Evolutionary conservation across 2,113 vertebrate genomes (phyloP), one percentile per base, ranked within the genome.

Genomic region (Lanius collurio): DNA sequence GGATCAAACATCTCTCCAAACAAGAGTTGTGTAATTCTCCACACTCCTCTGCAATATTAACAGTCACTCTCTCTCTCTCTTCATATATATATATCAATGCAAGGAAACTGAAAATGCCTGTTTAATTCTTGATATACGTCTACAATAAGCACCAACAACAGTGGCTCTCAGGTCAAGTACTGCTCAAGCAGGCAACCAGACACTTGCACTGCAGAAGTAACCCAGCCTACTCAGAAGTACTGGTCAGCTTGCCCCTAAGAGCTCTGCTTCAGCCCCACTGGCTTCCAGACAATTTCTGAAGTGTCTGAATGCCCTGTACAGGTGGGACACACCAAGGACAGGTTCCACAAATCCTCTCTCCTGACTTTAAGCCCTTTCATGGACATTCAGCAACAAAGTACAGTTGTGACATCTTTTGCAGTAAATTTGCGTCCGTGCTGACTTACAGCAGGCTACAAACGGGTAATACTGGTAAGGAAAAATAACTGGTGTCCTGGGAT

Each of bases 361-460:
- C 28, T 21, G 15, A 23, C 55, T 74, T n/a, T 26, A 65, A 69
- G n/a, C 20, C 60, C n/a, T 53, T 12, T 69, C 67, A 35, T 14
- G 28, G 64, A 18, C 10, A 7, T 6, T 37, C 4, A 57, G 47
- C 22, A 44, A 11, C 73, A 9, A 16, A 31, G 20, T 2, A 26
- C 18, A 41, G 44, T 15, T 69, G 17, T 57, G 31, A 86, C 68
- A 53, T 4, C 55, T 63, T 59, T 3, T 42, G 16, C 47, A 77
- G 46, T 1, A 35, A 13, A 27, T 39, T 0, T 59, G 44, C 16
- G 4, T 6, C 49, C 3, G 2, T 13, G 13, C 6, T 22, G 23
- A 87, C 30, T 28, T 67, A 35, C 2, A 74, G n/a, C 0, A 1
- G 18, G 28, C 15, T 39, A 27, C 27, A 83, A 60, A 37, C 1